Percentiles rank a stretch among this genome's conserved stretches.
Evolutionary conservation across 2,888 invertebrate genomes (phyloP).

Genomic region (Megalurothrips usitatus): DNA sequence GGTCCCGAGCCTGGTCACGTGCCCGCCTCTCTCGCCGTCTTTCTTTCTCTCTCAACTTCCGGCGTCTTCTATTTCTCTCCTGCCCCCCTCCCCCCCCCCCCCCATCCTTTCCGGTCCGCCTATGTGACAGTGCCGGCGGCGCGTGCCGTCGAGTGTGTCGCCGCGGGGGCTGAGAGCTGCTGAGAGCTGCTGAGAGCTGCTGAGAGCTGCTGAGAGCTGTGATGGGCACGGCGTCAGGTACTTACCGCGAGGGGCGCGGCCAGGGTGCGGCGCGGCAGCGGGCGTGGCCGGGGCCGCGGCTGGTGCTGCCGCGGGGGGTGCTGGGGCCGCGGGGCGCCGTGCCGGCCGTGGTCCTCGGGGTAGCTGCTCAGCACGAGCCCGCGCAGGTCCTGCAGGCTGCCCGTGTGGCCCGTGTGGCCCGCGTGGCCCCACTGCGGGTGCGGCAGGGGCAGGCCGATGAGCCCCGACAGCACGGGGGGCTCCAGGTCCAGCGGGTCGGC

Average conservation of each 20-base stretch:
- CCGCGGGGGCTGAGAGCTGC: background rate
- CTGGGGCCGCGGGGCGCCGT: background rate
- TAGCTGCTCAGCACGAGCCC: slow-evolving; percentile 41
- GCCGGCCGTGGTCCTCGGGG: slow-evolving; percentile 37
- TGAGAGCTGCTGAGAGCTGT: background rate
- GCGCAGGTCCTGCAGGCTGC: slow-evolving; percentile 54
- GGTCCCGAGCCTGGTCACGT: background rate
- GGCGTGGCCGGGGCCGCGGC: background rate
- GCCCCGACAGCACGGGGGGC: slow-evolving; percentile 36
- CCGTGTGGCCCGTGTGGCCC: background rate
- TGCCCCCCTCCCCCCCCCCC: background rate
- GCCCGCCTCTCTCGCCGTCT: background rate
- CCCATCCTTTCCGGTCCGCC: background rate
- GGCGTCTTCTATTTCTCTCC: background rate
- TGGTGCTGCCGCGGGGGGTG: background rate
- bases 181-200: background rate
- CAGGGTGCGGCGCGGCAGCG: background rate
- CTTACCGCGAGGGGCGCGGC: slow-evolving; percentile 15
- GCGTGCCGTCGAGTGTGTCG: background rate
- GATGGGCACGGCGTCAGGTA: background rate
- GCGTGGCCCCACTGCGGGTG: slow-evolving; percentile 1
- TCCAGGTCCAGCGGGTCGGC: slow-evolving; percentile 37
- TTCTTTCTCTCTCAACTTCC: background rate
- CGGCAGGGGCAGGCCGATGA: slow-evolving; percentile 33
- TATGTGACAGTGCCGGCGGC: too few species aligned